Evolutionary conservation across 2,113 vertebrate species (phyloP), one percentile per base, ranked within the genome.

Genomic region (Urocolius indicus): DNA sequence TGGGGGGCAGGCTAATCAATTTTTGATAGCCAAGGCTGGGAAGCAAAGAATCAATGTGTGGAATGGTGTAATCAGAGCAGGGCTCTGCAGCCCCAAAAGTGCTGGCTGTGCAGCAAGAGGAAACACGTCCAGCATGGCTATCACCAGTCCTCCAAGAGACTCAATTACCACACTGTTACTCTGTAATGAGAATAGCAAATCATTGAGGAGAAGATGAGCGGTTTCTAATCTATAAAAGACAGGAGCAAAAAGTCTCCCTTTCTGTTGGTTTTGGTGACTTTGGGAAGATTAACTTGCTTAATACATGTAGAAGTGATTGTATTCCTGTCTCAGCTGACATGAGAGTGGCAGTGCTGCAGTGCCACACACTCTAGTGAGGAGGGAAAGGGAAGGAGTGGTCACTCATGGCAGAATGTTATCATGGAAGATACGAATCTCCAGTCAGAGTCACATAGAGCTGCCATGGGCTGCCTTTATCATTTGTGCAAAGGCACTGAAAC

Each of bases 71-170:
- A 58, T 54, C 36, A 46, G 79, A 74, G 57, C 45, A 73, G 36
- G 32, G 69, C 30, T 89, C 77, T 88, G 36, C 54, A 73, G 46
- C 55, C 81, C 85, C 93, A 71, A 29, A 84, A 91, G 57, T 58
- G 80, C 72, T 82, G 95, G n/a, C 86, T 95, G 90, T 51, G 91
- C 90, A 96, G 94, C 84, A 89, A 16, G 75, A 67, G 48, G 93
- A 89, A 96, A 84, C 80, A 22, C 0, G 2, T 94, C 66, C 92
- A 61, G 27, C 54, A 29, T 66, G 63, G 89, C 90, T 81, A 54
- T 71, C 92, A 59, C 41, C 76, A 71, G 49, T 73, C 36, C 49
- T 57, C 68, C 36, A 11, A 71, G 95, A 94, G 87, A 74, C 57
- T 76, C n/a, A 45, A 65, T 76, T 65, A 77, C 67, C 77, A 8